Evolutionary conservation across 2,888 invertebrate species (phyloP).

Genomic region (Rhagophthalmus giganteus): DNA sequence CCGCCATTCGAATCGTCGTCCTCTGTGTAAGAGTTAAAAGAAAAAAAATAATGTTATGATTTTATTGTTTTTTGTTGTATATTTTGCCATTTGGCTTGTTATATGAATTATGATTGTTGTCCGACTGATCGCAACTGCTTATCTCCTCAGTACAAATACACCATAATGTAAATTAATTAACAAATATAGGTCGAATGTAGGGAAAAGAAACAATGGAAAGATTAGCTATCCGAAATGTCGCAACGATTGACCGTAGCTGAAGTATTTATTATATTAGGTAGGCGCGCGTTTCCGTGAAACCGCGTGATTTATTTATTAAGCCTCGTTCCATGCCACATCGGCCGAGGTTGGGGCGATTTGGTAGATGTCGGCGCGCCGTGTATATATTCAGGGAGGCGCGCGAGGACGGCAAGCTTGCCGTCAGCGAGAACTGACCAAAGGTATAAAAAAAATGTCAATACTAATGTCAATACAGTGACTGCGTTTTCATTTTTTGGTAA

Average conservation of each 20-base stretch:
- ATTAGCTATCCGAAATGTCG: conserved; percentile 46
- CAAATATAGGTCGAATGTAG: conserved; percentile 38
- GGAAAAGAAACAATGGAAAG: conserved; percentile 36
- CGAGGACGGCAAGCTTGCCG: conserved; percentile 34
- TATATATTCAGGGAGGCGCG: conserved; percentile 35
- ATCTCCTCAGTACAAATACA: conserved; percentile 57
- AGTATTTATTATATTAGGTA: conserved; percentile 49
- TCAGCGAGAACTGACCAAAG: conserved; percentile 55
- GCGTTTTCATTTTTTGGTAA: conserved; percentile 45
- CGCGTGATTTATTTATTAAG: conserved; percentile 48
- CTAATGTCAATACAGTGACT: conserved; percentile 56
- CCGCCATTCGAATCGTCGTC: conserved; percentile 28
- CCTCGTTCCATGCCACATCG: conserved; percentile 36
- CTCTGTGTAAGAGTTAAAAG: conserved; percentile 50
- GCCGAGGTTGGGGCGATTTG: conserved; percentile 39
- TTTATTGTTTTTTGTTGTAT: conserved; percentile 46
- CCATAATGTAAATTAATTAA: conserved; percentile 52
- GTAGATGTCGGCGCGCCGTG: conserved; percentile 38
- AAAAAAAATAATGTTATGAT: conserved; percentile 50
- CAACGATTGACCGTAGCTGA: conserved; percentile 51
- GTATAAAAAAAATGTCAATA: conserved; percentile 54
- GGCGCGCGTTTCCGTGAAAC: conserved; percentile 52
- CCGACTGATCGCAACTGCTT: conserved; percentile 55
- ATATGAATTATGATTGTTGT: conserved; percentile 54
- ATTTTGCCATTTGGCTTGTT: conserved; percentile 54